Evolutionary conservation across 2,888 invertebrate species (phyloP), one percentile per base, ranked within the genome.

Genomic region (Anoplius nigerrimus): DNA sequence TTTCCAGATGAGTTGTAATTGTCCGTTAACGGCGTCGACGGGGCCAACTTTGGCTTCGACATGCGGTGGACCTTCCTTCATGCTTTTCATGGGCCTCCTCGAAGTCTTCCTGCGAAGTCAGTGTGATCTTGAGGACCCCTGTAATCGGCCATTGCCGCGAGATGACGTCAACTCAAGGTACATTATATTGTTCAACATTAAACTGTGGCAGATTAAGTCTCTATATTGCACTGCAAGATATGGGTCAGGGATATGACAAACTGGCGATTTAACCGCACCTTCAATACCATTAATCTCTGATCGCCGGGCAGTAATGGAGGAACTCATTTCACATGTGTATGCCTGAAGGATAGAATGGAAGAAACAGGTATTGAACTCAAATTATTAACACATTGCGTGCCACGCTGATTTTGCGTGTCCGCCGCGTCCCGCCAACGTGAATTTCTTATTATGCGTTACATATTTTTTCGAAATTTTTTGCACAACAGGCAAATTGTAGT

Each of bases 51-150:
- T 96, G 80, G 95, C 96, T 46, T 92, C 94, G 65, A 94, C 95
- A 60, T 96, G 96, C 87, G 95, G 96, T 11, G 96, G 96, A 22
- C 93, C 94, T 62, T 93, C 94, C 48, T 96, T 94, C 88, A 95
- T 96, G 95, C 92, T 96, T 53, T 96, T 96, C 90, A 96, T 96
- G 96, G 95, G 96, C 0, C 91, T 96, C 2, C 91, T 96, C 53
- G 96, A 96, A 86, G 96, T 96, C 6, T 96, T 96, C 88, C 90
- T 96, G 64, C 90, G 95, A 61, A 95, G 95, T 73, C 96, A 96
- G 86, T 96, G 96, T 84, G 96, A 96, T 87, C 90, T 96, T 75
- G 96, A 96, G 83, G 96, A 96, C 89, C 96, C 96, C 0, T 96
- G 96, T 83, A 94, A 95, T 15, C 90, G 95, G 62, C 93, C 95